A percentile compares a stretch with the other conserved stretches of the same genome.
Conservation (phyloP, 2,797 vertebrate genomes). For the Enteromius paludinosus region DNA sequence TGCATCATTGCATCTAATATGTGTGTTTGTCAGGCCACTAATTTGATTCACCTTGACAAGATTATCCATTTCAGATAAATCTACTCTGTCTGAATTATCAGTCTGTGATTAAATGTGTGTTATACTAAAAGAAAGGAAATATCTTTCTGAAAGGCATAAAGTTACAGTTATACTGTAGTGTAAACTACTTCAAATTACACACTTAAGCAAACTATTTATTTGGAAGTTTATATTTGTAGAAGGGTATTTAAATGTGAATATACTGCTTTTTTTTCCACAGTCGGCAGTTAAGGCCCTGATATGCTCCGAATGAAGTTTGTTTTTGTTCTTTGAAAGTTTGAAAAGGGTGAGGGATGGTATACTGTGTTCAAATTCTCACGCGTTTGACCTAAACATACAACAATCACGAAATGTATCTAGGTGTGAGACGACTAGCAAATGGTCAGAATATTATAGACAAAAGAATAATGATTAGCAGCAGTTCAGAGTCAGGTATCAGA, state of each 20-base stretch:
- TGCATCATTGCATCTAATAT: conserved; percentile 5
- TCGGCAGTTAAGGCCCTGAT: no score
- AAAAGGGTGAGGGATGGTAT: no score
- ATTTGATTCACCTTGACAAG: conserved; percentile 11
- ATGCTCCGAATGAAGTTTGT: no score
- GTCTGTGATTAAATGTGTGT: conserved; percentile 17
- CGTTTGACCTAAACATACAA: no score
- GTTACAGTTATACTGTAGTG: background rate
- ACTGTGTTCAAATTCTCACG: no score
- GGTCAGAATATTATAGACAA: no score
- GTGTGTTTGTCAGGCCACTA: conserved; percentile 3
- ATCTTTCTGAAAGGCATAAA: background rate
- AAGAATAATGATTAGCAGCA: no score
- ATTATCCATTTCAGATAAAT: conserved; percentile 29
- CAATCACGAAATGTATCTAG: no score
- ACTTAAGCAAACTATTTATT: background rate
- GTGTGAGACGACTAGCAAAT: no score
- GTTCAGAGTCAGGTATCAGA: no score
- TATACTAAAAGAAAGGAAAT: background rate
- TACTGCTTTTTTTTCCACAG: background rate
- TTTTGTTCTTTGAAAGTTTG: no score
- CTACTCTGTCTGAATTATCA: background rate
- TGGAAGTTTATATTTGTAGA: background rate
- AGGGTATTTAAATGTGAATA: background rate
- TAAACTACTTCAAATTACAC: background rate